A percentile compares a stretch with the other conserved stretches of the same genome.
phyloP scores from a whole-genome alignment of 2,888 invertebrate genomes.

The Lacanobia wlatinum region DNA sequence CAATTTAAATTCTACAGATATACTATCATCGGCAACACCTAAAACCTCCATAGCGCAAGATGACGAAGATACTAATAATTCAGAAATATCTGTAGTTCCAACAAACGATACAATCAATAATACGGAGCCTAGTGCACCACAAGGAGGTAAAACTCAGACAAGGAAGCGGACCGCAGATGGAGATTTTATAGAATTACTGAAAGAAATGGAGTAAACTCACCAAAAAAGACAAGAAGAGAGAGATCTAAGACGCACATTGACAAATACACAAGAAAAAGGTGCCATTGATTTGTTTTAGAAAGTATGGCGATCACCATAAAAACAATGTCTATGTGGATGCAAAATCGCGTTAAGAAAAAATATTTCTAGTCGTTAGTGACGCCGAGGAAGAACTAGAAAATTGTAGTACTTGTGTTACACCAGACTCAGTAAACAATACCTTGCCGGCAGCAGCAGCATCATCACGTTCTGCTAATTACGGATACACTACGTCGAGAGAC shows the following conservation, averaged over 20 bases:
- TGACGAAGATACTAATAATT: constrained; percentile 40
- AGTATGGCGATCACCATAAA: constrained; percentile 36
- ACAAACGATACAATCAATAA: constrained; percentile 39
- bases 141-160: constrained; percentile 38
- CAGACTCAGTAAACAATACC: constrained; percentile 36
- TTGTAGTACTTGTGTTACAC: constrained; percentile 44
- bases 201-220: constrained; percentile 41
- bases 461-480: constrained; percentile 39
- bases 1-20: constrained; percentile 33
- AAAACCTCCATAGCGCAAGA: constrained; percentile 33
- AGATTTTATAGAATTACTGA: constrained; percentile 42
- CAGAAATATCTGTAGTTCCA: constrained; percentile 36
- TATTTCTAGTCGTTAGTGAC: constrained; percentile 43
- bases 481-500: constrained; percentile 33
- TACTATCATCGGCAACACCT: constrained; percentile 28
- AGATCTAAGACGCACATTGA: constrained; percentile 31
- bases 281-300: constrained; percentile 39
- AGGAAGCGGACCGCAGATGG: constrained; percentile 38
- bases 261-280: constrained; percentile 38
- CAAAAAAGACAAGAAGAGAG: constrained; percentile 39
- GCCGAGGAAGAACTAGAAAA: constrained; percentile 46
- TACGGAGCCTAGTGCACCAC: constrained; percentile 31
- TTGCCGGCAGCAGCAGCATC: constrained; percentile 20
- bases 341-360: constrained; percentile 42
- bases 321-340: constrained; percentile 40